Evolutionary conservation across 2,113 vertebrate genomes (phyloP).

Genomic region (Clarias magur): DNA sequence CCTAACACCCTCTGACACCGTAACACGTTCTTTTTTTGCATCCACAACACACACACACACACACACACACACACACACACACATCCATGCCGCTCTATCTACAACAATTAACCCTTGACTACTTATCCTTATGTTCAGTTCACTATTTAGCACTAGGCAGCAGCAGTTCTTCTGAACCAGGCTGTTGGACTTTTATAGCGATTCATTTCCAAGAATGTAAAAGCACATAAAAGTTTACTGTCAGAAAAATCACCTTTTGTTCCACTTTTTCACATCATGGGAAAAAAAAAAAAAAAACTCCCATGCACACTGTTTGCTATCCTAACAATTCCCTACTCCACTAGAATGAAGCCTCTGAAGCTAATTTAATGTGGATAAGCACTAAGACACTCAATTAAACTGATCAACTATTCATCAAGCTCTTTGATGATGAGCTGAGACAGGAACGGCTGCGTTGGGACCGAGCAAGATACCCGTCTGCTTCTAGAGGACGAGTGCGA

Average conservation of each 20-base stretch:
- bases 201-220: not conserved
- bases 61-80: not conserved
- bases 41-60: not conserved
- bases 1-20: conserved; percentile 58
- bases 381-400: conserved; percentile 26
- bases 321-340: conserved; percentile 36
- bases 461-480: not conserved
- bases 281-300: not conserved
- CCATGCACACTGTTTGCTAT: conserved; percentile 9
- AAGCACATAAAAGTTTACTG: not conserved
- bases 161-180: not conserved
- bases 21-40: conserved; percentile 8
- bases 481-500: not conserved
- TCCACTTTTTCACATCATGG: conserved; percentile 10
- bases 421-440: conserved; percentile 22
- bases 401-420: conserved; percentile 39
- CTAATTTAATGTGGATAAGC: conserved; percentile 37
- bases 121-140: not conserved
- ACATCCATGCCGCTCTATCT: not conserved
- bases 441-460: not conserved
- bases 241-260: conserved; percentile 5
- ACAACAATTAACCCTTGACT: conserved; percentile 16
- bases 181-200: not conserved
- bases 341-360: conserved; percentile 36
- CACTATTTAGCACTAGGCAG: not conserved